phyloP scores from a whole-genome alignment of 2,888 invertebrate genomes.

The Chironomus tentans region DNA sequence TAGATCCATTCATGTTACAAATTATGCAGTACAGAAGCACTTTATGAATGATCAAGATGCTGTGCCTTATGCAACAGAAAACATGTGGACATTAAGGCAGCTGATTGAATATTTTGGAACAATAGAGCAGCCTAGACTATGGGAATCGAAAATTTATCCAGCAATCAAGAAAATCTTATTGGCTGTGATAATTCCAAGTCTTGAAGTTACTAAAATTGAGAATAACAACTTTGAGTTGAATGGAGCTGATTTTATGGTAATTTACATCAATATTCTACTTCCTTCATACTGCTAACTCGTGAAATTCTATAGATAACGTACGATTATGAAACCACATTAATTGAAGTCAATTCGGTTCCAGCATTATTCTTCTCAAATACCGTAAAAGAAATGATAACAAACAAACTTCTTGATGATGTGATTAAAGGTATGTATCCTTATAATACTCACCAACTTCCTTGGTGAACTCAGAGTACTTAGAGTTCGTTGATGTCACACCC shows the following conservation, averaged over 20 bases:
- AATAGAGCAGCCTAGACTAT: constrained; percentile 42
- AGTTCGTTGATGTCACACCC: no score
- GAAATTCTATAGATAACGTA: constrained; percentile 48
- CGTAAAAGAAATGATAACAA: constrained; percentile 68
- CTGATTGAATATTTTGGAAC: constrained; percentile 42
- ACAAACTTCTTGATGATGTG: constrained; percentile 63
- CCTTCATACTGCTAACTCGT: no score
- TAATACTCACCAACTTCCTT: no score
- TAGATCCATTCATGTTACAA: constrained; percentile 17
- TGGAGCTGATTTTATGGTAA: constrained; percentile 74
- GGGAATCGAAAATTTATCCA: constrained; percentile 64
- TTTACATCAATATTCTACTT: neutral
- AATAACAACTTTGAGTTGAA: constrained; percentile 72
- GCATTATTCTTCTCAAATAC: constrained; percentile 66
- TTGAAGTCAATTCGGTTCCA: constrained; percentile 81
- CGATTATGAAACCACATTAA: constrained; percentile 71
- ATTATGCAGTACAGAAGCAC: constrained; percentile 14
- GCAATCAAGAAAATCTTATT: constrained; percentile 72
- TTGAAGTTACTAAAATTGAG: constrained; percentile 53
- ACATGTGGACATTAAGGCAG: constrained; percentile 10
- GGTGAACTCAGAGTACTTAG: no score
- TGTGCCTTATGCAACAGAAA: neutral
- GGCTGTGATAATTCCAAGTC: constrained; percentile 61
- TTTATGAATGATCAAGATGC: neutral
- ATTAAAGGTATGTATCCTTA: constrained; percentile 54